Conservation (phyloP, 2,888 invertebrate species). For the Eupithecia dodoneata region DNA sequence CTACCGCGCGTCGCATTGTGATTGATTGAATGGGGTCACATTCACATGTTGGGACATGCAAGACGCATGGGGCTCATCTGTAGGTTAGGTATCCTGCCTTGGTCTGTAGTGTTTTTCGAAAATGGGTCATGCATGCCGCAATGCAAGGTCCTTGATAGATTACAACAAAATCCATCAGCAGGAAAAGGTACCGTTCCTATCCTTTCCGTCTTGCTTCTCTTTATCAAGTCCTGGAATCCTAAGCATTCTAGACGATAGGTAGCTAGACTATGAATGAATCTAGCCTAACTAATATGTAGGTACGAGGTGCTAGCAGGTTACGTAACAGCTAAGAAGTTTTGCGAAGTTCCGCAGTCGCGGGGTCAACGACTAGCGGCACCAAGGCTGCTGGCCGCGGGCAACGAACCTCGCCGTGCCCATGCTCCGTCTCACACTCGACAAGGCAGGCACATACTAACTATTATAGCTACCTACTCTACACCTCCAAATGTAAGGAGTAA, state of each 20-base stretch:
- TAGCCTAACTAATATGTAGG: background rate
- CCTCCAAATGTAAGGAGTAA: background rate
- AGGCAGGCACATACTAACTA: background rate
- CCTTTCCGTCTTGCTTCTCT: too few relatives aligned
- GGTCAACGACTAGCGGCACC: slow-evolving; percentile 1
- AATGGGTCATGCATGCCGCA: too few relatives aligned
- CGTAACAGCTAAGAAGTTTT: background rate
- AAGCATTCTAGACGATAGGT: too few relatives aligned
- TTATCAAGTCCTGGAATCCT: background rate
- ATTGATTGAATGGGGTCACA: background rate
- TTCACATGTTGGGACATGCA: background rate
- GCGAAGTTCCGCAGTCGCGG: slow-evolving; percentile 2
- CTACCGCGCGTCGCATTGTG: background rate
- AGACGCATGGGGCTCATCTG: background rate
- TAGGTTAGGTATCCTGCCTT: background rate
- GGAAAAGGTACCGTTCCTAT: too few relatives aligned
- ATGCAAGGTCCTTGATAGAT: too few relatives aligned
- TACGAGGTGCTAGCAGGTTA: background rate
- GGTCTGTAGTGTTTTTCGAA: background rate
- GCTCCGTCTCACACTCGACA: background rate
- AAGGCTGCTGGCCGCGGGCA: background rate
- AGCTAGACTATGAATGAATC: too few relatives aligned
- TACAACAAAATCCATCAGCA: too few relatives aligned
- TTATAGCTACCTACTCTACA: background rate
- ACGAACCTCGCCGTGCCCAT: background rate